A percentile compares a stretch with the other conserved stretches of the same genome.
phyloP scores from a whole-genome alignment of 2,888 invertebrate genomes.

The Noctua fimbriata region DNA sequence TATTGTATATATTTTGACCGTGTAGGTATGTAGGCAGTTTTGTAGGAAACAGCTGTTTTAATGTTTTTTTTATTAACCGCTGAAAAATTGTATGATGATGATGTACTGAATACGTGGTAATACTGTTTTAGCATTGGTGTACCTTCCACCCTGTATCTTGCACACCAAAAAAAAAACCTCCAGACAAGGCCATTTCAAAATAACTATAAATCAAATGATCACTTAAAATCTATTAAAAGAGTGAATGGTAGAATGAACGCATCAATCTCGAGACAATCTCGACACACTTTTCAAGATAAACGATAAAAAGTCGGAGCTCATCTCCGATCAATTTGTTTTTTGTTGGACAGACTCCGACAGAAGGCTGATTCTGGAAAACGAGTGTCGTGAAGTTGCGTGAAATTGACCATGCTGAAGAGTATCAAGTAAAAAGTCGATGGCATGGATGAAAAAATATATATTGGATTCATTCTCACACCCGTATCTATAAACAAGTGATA shows the following conservation, averaged over 20 bases:
- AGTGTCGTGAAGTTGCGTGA: constrained; percentile 33
- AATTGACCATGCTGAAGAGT: constrained; percentile 2
- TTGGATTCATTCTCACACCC: too few species aligned
- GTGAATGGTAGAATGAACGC: constrained; percentile 55
- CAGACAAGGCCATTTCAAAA: constrained; percentile 40
- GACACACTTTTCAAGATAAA: constrained; percentile 74
- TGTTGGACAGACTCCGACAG: constrained; percentile 63
- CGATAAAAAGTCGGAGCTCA: constrained; percentile 71
- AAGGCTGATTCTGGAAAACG: constrained; percentile 61
- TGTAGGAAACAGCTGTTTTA: too few species aligned
- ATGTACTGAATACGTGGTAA: too few species aligned
- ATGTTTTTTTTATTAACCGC: too few species aligned
- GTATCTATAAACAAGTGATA: too few species aligned
- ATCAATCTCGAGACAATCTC: constrained; percentile 73
- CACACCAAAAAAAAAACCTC: not conserved
- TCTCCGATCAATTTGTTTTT: constrained; percentile 73
- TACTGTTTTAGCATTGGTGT: too few species aligned
- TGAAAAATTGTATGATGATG: too few species aligned
- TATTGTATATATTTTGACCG: too few species aligned
- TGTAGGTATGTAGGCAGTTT: too few species aligned
- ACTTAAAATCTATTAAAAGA: constrained; percentile 61
- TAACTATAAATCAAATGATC: constrained; percentile 47
- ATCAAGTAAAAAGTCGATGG: not conserved
- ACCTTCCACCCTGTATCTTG: too few species aligned
- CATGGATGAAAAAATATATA: not conserved